These are phyloP conservation scores for Streptopelia turtur DNA, from an alignment of 2,797 vertebrate genomes.

Conservation along the genomic window DNA sequence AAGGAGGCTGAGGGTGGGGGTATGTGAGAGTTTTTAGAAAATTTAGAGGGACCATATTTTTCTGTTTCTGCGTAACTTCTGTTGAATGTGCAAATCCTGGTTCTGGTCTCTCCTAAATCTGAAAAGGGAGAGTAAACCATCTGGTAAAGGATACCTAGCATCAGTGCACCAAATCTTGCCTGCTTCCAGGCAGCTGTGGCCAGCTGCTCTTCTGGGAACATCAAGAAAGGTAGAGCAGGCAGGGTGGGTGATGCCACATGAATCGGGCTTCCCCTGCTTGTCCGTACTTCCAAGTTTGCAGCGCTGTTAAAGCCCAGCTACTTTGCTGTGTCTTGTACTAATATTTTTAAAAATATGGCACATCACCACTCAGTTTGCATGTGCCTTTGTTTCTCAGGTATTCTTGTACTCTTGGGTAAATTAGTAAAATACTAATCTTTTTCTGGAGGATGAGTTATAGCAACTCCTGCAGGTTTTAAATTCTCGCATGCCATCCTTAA, in stretches of 20 bases:
- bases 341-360: neutral
- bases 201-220: neutral
- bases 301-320: neutral
- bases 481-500: neutral
- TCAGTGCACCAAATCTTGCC: neutral
- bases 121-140: neutral
- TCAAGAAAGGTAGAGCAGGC: neutral
- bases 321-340: neutral
- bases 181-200: neutral
- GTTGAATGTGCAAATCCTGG: neutral
- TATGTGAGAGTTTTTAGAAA: neutral
- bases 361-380: neutral
- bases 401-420: neutral
- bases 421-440: neutral
- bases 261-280: neutral
- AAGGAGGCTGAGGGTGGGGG: neutral
- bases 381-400: neutral
- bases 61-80: neutral
- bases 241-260: accelerated
- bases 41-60: neutral
- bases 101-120: neutral
- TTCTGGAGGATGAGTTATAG: neutral
- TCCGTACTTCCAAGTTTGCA: neutral
- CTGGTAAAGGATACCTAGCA: neutral
- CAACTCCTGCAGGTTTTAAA: conserved; percentile 1